phyloP scores from a whole-genome alignment of 2,797 vertebrate species.

The Acestrorhynchus altus region DNA sequence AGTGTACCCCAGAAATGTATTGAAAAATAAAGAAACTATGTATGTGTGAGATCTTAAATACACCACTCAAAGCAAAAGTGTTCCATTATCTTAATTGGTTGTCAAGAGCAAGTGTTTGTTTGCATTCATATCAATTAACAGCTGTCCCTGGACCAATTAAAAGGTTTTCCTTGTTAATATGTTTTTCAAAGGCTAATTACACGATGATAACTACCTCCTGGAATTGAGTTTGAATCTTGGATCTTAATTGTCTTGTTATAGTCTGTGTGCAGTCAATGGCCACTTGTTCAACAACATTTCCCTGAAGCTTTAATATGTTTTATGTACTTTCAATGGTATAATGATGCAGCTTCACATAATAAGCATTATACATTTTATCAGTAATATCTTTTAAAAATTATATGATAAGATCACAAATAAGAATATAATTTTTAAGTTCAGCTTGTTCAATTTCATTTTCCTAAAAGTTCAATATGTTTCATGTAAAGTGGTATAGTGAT shows the following conservation, averaged over 20 bases:
- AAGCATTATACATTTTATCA: too few relatives aligned
- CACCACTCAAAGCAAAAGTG: background rate
- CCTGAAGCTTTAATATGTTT: too few relatives aligned
- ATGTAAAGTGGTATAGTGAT: too few relatives aligned
- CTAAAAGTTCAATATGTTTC: too few relatives aligned
- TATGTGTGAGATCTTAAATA: background rate
- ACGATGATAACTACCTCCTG: background rate
- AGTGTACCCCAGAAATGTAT: background rate
- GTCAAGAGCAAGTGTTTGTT: conserved; percentile 2
- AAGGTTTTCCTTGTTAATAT: background rate
- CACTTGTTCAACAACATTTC: too few relatives aligned
- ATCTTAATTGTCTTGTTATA: conserved; percentile 7
- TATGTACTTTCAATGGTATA: too few relatives aligned
- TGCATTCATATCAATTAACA: conserved; percentile 17
- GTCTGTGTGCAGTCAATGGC: too few relatives aligned
- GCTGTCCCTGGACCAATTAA: background rate
- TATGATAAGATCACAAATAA: too few relatives aligned
- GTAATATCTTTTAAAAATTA: too few relatives aligned
- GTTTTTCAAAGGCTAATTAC: conserved; percentile 5
- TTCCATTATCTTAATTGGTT: conserved; percentile 1
- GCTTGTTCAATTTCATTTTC: too few relatives aligned
- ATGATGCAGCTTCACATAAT: too few relatives aligned
- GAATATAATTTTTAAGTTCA: too few relatives aligned
- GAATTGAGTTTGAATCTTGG: background rate
- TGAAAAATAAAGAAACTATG: background rate